Evolutionary conservation across 2,888 invertebrate genomes (phyloP).

Genomic region (Hypolimnas misippus): DNA sequence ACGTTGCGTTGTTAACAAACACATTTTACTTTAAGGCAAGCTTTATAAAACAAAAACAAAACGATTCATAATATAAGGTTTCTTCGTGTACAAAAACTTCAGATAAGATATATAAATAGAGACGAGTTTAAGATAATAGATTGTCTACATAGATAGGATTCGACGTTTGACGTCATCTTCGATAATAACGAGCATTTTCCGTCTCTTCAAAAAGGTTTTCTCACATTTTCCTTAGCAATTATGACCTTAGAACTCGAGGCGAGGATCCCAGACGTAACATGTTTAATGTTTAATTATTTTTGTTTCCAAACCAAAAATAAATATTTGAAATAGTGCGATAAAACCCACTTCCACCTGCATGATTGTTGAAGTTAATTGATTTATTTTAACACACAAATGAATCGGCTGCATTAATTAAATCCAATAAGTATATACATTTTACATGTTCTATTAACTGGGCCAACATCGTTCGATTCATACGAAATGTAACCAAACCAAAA

Average conservation of each 20-base stretch:
- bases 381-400: constrained; percentile 4
- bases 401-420: background rate
- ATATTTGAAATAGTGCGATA: background rate
- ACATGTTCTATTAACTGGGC: background rate
- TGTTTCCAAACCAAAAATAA: background rate
- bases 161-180: background rate
- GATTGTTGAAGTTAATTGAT: constrained; percentile 16
- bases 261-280: background rate
- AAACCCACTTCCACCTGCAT: constrained; percentile 29
- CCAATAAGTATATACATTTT: background rate
- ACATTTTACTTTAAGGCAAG: background rate
- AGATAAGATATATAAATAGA: background rate
- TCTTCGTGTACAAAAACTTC: background rate
- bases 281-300: background rate
- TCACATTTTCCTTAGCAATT: constrained; percentile 22
- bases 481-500: background rate
- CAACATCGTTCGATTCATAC: too few species aligned
- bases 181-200: background rate
- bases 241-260: constrained; percentile 2
- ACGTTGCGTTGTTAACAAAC: background rate
- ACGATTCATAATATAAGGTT: background rate
- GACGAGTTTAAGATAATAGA: background rate
- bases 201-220: background rate
- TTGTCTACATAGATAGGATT: background rate
- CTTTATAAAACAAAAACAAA: constrained; percentile 1